Evolutionary conservation across 2,113 vertebrate species (phyloP).

Genomic region (Chrysochloris asiatica): DNA sequence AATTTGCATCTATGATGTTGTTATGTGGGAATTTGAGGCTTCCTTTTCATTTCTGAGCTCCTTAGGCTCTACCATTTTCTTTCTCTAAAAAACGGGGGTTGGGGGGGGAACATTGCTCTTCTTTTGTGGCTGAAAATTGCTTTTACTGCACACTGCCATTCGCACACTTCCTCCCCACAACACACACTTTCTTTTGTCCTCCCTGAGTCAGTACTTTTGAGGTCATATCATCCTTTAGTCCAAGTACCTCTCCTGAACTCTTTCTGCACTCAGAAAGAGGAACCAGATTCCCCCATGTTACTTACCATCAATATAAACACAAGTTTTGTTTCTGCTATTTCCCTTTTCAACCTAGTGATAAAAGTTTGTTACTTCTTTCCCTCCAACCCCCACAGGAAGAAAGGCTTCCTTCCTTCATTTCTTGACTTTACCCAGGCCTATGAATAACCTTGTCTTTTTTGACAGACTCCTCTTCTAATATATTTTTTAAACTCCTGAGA

Average conservation of each 20-base stretch:
- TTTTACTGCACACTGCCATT: not conserved
- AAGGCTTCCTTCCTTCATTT: slow-evolving; percentile 70
- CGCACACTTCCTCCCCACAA: not conserved
- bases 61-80: not conserved
- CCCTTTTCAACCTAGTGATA: slow-evolving; percentile 63
- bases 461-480: slow-evolving; percentile 20
- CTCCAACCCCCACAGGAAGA: slow-evolving; percentile 62
- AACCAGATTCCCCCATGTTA: slow-evolving; percentile 65
- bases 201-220: slow-evolving; percentile 63
- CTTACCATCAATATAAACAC: slow-evolving; percentile 65
- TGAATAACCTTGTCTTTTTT: slow-evolving; percentile 63
- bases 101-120: not conserved
- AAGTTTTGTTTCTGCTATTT: slow-evolving; percentile 75
- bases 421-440: slow-evolving; percentile 56
- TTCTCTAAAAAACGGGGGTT: slow-evolving; percentile 7
- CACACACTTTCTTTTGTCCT: not conserved
- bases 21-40: not conserved
- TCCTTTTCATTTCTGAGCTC: slow-evolving; percentile 12
- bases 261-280: slow-evolving; percentile 64
- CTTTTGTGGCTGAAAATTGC: not conserved
- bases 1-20: not conserved
- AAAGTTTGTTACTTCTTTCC: slow-evolving; percentile 29
- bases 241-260: slow-evolving; percentile 48
- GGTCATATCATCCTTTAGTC: slow-evolving; percentile 40
- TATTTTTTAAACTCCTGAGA: not conserved